A percentile compares a stretch with the other conserved stretches of the same genome.
Evolutionary conservation across 2,797 vertebrate genomes (phyloP).

Genomic region (Denticeps clupeoides): DNA sequence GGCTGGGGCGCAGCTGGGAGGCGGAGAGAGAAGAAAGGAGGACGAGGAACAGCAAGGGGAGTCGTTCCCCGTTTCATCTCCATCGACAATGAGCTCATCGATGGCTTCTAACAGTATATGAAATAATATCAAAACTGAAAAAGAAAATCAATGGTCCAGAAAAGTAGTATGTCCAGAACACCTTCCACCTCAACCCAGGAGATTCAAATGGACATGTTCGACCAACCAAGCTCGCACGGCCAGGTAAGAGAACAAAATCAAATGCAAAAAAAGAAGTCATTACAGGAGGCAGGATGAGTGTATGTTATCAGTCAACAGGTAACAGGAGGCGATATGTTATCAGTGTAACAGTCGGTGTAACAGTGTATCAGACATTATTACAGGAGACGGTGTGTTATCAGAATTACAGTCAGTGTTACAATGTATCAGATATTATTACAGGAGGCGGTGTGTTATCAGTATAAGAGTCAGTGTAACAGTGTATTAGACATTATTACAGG

Average conservation of each 20-base stretch:
- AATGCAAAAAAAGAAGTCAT: not conserved
- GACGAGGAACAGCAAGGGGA: conserved; percentile 8
- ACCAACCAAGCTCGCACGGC: conserved; percentile 77
- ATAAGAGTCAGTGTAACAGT: too few relatives aligned
- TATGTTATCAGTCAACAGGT: too few relatives aligned
- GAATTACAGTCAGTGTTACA: too few relatives aligned
- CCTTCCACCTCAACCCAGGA: conserved; percentile 93
- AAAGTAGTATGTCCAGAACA: conserved; percentile 93
- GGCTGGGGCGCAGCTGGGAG: conserved; percentile 49
- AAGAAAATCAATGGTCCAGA: conserved; percentile 91
- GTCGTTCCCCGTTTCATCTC: conserved; percentile 6
- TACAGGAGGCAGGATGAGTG: not conserved
- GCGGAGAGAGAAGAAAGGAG: conserved; percentile 34
- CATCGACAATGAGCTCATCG: conserved; percentile 36
- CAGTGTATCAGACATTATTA: too few relatives aligned
- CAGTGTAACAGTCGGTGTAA: too few relatives aligned
- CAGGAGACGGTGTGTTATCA: too few relatives aligned
- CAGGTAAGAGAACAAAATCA: conserved; percentile 66
- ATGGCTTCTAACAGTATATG: conserved; percentile 30
- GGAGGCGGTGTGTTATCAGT: too few relatives aligned
- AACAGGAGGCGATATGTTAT: too few relatives aligned
- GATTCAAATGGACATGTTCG: conserved; percentile 97
- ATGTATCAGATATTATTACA: too few relatives aligned
- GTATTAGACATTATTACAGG: too few relatives aligned
- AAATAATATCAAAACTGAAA: conserved; percentile 38